Evolutionary conservation across 2,888 invertebrate genomes (phyloP).

Genomic region (Metellina segmentata): DNA sequence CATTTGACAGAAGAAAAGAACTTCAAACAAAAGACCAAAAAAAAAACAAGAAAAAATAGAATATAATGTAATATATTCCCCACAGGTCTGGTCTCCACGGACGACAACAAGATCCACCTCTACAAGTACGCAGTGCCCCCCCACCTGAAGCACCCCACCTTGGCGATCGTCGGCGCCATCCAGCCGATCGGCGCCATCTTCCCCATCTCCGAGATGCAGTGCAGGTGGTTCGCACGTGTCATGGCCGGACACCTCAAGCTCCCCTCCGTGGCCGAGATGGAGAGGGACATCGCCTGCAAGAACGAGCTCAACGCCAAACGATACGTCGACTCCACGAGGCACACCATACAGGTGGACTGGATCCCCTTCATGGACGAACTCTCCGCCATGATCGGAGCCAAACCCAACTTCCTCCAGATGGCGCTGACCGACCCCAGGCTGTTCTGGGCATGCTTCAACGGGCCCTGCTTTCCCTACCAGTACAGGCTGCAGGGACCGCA

Average conservation of each 20-base stretch:
- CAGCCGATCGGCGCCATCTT: constrained; percentile 89
- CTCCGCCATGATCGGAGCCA: constrained; percentile 81
- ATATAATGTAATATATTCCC: too few species aligned
- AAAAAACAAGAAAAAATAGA: too few species aligned
- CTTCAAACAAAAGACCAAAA: too few species aligned
- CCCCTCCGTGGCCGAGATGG: constrained; percentile 86
- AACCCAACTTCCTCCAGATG: constrained; percentile 80
- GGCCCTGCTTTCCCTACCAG: constrained; percentile 80
- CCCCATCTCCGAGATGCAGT: constrained; percentile 92
- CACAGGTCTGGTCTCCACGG: neutral
- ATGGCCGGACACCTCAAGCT: constrained; percentile 85
- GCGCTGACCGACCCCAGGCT: constrained; percentile 79
- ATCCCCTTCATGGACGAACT: constrained; percentile 81
- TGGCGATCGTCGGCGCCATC: constrained; percentile 91
- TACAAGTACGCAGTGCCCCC: constrained; percentile 75
- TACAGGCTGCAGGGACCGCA: constrained; percentile 81
- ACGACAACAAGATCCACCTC: constrained; percentile 62
- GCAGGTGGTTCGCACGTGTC: constrained; percentile 81
- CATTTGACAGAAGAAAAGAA: too few species aligned
- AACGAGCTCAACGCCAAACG: constrained; percentile 86
- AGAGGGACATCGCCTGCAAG: constrained; percentile 84
- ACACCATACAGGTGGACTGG: constrained; percentile 76
- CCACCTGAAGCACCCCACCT: constrained; percentile 89
- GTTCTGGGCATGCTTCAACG: constrained; percentile 79
- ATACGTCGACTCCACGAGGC: constrained; percentile 86